Conservation (phyloP, 2,797 vertebrate species). For the Melanotaenia trifasciata region DNA sequence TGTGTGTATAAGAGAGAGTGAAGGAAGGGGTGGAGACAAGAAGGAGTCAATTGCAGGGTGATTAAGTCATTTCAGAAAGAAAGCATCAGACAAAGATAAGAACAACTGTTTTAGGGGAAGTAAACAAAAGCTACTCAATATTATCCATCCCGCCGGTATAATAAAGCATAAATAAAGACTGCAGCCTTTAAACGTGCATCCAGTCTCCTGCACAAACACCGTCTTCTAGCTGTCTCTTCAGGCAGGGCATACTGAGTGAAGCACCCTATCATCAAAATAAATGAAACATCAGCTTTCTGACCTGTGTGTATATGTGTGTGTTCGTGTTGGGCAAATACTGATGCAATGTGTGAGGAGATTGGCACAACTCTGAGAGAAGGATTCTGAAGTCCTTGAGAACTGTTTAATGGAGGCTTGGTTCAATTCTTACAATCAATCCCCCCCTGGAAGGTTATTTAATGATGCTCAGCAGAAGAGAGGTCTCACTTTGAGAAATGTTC, state of each 20-base stretch:
- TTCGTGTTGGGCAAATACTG: constrained; percentile 25
- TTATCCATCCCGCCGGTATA: constrained; percentile 31
- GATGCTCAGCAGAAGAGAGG: constrained; percentile 20
- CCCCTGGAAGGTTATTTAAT: constrained; percentile 21
- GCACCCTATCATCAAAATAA: constrained; percentile 47
- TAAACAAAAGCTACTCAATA: constrained; percentile 4
- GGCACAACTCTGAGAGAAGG: constrained; percentile 20
- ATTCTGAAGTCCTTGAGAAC: constrained; percentile 13
- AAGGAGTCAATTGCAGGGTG: not conserved
- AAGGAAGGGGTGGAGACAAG: constrained; percentile 7
- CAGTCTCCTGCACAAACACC: constrained; percentile 39
- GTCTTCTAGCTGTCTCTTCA: constrained; percentile 44
- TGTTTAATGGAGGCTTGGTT: constrained; percentile 41
- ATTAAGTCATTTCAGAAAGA: constrained; percentile 29
- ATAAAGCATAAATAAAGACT: constrained; percentile 45
- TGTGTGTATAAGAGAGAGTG: not conserved
- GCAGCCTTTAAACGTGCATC: constrained; percentile 22
- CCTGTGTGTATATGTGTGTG: not conserved
- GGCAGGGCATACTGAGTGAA: constrained; percentile 31
- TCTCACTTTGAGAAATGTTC: constrained; percentile 19
- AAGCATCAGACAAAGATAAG: constrained; percentile 6
- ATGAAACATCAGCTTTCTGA: constrained; percentile 37
- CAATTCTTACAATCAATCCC: constrained; percentile 40
- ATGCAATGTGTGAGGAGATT: constrained; percentile 39
- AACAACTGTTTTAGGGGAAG: constrained; percentile 9